These are phyloP conservation scores for Salvelinus alpinus DNA, from an alignment of 2,113 vertebrate genomes.

Conservation along the genomic window DNA sequence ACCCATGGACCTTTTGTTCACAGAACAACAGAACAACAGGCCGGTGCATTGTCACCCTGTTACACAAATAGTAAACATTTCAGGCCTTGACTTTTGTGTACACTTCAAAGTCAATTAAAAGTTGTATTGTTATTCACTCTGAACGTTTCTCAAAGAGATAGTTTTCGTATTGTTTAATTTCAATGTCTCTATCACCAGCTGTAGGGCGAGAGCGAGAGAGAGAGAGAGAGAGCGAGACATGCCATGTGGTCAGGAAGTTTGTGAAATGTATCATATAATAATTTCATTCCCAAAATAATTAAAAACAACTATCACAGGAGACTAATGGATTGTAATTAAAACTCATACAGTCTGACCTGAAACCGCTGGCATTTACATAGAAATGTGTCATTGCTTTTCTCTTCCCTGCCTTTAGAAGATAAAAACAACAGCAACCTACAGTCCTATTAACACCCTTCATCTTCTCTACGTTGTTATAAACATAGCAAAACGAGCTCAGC, in stretches of 20 bases:
- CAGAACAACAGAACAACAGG: background rate
- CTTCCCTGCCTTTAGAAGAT: constrained; percentile 56
- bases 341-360: constrained; percentile 39
- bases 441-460: constrained; percentile 35
- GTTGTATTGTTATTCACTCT: constrained; percentile 17
- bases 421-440: constrained; percentile 28
- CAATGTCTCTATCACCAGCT: background rate
- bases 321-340: constrained; percentile 56
- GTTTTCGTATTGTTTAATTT: background rate
- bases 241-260: constrained; percentile 12
- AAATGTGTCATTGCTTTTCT: constrained; percentile 17
- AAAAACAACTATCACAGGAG: background rate
- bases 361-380: constrained; percentile 49
- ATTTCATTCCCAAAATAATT: constrained; percentile 11
- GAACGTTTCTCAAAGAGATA: too few species aligned
- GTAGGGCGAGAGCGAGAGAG: background rate
- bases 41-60: background rate
- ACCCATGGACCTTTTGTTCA: background rate
- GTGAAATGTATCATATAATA: constrained; percentile 16
- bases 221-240: background rate
- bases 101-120: constrained; percentile 52
- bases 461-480: constrained; percentile 47
- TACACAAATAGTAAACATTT: background rate
- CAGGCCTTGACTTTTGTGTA: constrained; percentile 12
- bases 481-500: background rate